A percentile compares a stretch with the other conserved stretches of the same genome.
Conservation (phyloP, 2,888 invertebrate genomes). For the Phengaris alcon region DNA sequence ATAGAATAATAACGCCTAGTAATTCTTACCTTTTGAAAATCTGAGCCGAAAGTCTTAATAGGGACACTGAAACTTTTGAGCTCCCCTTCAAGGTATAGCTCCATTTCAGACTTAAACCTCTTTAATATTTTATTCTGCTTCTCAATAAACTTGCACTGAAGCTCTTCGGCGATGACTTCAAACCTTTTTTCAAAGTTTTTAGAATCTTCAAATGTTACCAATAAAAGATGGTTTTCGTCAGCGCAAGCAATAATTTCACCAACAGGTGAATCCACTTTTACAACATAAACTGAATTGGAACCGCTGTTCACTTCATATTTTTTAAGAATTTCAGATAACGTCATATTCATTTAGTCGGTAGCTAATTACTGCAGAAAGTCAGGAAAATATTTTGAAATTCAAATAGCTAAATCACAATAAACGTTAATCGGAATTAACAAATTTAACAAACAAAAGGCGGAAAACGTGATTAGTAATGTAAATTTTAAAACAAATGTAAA, state of each 20-base stretch:
- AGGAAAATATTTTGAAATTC: neutral
- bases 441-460: too few species aligned
- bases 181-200: constrained; percentile 56
- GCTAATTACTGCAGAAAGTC: neutral
- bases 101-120: constrained; percentile 51
- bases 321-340: constrained; percentile 37
- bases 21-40: constrained; percentile 64
- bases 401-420: too few species aligned
- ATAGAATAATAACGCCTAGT: too few species aligned
- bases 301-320: constrained; percentile 42
- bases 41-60: constrained; percentile 61
- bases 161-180: constrained; percentile 46
- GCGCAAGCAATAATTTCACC: constrained; percentile 58
- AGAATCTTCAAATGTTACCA: constrained; percentile 58
- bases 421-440: too few species aligned
- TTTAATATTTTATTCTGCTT: constrained; percentile 51
- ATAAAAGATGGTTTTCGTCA: constrained; percentile 56
- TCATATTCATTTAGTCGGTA: constrained; percentile 36
- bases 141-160: constrained; percentile 49
- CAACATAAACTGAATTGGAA: constrained; percentile 42
- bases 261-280: constrained; percentile 51
- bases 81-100: constrained; percentile 55
- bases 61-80: constrained; percentile 59
- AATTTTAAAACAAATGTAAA: too few species aligned
- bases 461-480: too few species aligned